These are phyloP conservation scores for Sinocyclocheilus anophthalmus DNA, from an alignment of 2,113 vertebrate species.

Conservation along the genomic window DNA sequence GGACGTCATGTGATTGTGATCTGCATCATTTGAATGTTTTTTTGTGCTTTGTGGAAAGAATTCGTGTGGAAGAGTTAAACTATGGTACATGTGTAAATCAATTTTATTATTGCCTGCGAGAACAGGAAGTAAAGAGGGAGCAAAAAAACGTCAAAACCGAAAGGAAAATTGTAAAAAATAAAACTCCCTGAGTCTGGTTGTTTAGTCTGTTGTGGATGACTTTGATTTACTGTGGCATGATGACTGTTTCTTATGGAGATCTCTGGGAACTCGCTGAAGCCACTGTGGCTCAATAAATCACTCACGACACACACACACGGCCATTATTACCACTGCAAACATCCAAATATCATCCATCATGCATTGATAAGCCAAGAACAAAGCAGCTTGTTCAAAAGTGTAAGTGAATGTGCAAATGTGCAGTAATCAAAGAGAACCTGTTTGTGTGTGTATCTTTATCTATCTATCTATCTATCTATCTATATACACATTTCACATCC, in stretches of 20 bases:
- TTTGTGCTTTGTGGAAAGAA: constrained; percentile 3
- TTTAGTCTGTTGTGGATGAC: neutral
- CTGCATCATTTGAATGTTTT: constrained; percentile 13
- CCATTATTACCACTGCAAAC: neutral
- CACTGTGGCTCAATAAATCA: constrained; percentile 30
- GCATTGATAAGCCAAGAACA: neutral
- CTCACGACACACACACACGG: constrained; percentile 15
- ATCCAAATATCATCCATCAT: neutral
- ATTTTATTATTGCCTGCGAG: constrained; percentile 1
- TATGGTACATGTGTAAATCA: neutral
- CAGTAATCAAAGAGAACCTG: too few relatives aligned
- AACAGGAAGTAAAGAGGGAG: neutral
- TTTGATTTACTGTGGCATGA: constrained; percentile 15
- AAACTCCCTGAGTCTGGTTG: neutral
- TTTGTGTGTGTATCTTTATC: too few relatives aligned
- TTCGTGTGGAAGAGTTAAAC: neutral
- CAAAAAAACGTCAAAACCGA: neutral
- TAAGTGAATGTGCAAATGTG: too few relatives aligned
- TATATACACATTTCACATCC: too few relatives aligned
- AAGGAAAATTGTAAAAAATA: neutral
- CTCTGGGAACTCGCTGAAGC: neutral
- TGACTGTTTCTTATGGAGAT: constrained; percentile 11
- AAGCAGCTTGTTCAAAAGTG: too few relatives aligned
- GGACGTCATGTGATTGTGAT: constrained; percentile 14
- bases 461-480: too few relatives aligned